Evolutionary conservation across 2,888 invertebrate genomes (phyloP).

Genomic region (Callosobruchus maculatus): DNA sequence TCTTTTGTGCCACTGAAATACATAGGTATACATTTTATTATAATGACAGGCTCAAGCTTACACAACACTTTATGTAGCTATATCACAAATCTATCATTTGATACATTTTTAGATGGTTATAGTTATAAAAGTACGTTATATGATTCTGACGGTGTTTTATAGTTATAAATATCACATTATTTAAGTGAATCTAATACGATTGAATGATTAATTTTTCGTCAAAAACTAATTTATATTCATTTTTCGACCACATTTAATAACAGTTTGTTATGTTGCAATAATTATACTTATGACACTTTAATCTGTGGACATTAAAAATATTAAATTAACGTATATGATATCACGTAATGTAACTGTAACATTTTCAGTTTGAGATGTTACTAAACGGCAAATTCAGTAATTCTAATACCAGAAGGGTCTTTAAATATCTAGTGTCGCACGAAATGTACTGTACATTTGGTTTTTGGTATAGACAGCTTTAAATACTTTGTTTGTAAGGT

Average conservation of each 20-base stretch:
- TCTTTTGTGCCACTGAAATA: background rate
- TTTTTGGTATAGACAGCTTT: constrained; percentile 33
- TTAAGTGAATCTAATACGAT: too few species aligned
- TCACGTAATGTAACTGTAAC: constrained; percentile 1
- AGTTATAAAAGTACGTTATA: too few species aligned
- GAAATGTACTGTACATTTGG: constrained; percentile 7
- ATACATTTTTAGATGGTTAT: too few species aligned
- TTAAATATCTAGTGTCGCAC: constrained; percentile 2
- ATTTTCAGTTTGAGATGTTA: background rate
- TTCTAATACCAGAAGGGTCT: background rate
- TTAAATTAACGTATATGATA: background rate
- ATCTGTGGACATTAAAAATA: background rate
- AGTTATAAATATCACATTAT: background rate
- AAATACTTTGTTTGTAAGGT: constrained; percentile 24
- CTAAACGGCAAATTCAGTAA: background rate
- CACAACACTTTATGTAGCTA: background rate
- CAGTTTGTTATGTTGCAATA: too few species aligned
- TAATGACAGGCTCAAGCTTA: background rate
- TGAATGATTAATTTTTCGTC: too few species aligned
- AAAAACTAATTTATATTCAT: too few species aligned
- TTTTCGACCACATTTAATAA: too few species aligned
- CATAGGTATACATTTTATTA: too few species aligned
- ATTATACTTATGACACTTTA: too few species aligned
- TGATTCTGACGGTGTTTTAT: too few species aligned
- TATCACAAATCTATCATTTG: background rate